Conservation (phyloP, 2,888 invertebrate genomes). For the Geophilus truncorum region DNA sequence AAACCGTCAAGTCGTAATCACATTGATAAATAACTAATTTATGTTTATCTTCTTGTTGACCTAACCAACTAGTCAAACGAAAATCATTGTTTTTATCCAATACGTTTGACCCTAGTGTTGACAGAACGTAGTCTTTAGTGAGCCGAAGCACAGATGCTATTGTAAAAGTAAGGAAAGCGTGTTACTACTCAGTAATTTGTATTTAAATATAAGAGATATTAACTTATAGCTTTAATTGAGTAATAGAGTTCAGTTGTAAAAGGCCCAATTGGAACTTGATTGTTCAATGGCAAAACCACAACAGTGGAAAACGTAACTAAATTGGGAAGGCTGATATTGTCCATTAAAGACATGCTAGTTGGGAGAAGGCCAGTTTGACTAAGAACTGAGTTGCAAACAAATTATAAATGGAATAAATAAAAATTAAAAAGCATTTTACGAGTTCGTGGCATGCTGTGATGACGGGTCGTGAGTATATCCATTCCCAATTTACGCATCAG, state of each 20-base stretch:
- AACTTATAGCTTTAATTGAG: slow-evolving; percentile 72
- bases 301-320: slow-evolving; percentile 65
- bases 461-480: neutral
- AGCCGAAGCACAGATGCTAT: slow-evolving; percentile 58
- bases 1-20: slow-evolving; percentile 81
- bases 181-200: too few species aligned
- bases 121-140: slow-evolving; percentile 86
- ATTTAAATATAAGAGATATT: too few species aligned
- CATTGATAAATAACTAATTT: slow-evolving; percentile 93
- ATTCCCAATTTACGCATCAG: slow-evolving; percentile 25
- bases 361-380: slow-evolving; percentile 35
- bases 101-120: slow-evolving; percentile 78
- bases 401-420: too few species aligned
- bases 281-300: slow-evolving; percentile 88
- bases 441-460: neutral
- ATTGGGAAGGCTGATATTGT: slow-evolving; percentile 49
- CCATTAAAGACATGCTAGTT: slow-evolving; percentile 50
- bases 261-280: slow-evolving; percentile 92
- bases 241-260: slow-evolving; percentile 96
- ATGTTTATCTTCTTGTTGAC: slow-evolving; percentile 92
- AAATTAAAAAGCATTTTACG: neutral
- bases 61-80: slow-evolving; percentile 92
- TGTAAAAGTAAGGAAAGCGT: neutral
- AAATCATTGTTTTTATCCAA: slow-evolving; percentile 93
- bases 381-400: too few species aligned